Evolutionary conservation across 53 echinoderm and acorn worm genomes (phyloP).

Genomic region (Apostichopus leukothele): DNA sequence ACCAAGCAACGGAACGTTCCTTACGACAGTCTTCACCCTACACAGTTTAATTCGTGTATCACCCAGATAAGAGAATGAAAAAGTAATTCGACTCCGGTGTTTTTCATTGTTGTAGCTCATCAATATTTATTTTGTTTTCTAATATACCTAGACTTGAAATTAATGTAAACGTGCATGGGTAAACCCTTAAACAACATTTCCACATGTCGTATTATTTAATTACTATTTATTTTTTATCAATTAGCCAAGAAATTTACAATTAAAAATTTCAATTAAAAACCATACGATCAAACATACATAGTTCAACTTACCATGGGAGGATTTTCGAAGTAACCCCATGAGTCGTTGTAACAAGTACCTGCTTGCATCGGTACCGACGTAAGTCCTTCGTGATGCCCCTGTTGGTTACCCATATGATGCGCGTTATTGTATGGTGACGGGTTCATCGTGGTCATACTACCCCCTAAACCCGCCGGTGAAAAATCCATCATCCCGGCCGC

Average conservation of each 20-base stretch:
- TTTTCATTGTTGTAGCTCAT: no score
- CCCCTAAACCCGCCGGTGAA: slow-evolving; percentile 19
- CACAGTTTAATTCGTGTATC: no score
- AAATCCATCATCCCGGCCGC: slow-evolving; percentile 69
- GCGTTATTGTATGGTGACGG: neutral
- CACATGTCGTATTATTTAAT: no score
- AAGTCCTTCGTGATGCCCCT: neutral
- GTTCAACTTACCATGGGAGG: slow-evolving; percentile 31
- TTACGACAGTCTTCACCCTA: no score
- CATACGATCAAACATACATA: neutral
- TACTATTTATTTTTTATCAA: no score
- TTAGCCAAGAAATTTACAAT: neutral
- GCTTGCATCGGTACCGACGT: slow-evolving; percentile 18
- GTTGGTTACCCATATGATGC: neutral
- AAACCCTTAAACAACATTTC: no score
- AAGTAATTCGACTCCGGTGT: no score
- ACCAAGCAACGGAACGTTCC: no score
- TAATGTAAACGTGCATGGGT: no score
- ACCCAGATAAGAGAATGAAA: no score
- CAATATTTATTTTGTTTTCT: no score
- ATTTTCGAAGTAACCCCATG: slow-evolving; percentile 46
- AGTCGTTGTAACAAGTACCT: slow-evolving; percentile 13
- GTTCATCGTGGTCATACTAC: neutral
- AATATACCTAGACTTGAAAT: no score
- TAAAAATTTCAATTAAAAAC: neutral